Evolutionary conservation across 2,888 invertebrate genomes (phyloP).

Genomic region (Chrysotoxum bicinctum): DNA sequence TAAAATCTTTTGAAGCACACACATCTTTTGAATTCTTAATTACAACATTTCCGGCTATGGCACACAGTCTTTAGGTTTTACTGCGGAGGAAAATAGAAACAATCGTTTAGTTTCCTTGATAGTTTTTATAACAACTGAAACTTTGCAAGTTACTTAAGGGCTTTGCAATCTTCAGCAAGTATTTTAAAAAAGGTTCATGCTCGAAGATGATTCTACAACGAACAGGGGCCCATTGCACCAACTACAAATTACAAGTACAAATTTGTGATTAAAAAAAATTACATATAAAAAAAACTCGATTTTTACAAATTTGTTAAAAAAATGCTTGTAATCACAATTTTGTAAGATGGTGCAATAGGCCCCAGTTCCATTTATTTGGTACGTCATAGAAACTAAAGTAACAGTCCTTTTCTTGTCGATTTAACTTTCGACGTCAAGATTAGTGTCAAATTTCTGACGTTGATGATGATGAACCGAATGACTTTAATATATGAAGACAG

Average conservation of each 20-base stretch:
- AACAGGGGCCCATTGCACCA: too few species aligned
- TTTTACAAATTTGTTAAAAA: too few species aligned
- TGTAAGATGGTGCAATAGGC: too few species aligned
- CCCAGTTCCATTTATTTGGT: not conserved
- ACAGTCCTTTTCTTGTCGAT: conserved; percentile 12
- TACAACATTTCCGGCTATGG: not conserved
- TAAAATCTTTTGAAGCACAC: not conserved
- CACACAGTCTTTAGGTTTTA: not conserved
- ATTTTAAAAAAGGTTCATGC: not conserved
- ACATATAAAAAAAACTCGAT: too few species aligned
- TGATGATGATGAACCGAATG: not conserved
- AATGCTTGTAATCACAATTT: too few species aligned
- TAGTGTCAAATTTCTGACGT: not conserved
- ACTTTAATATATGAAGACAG: not conserved
- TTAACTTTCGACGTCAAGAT: conserved; percentile 2
- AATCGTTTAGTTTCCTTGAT: not conserved
- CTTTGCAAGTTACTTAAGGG: not conserved
- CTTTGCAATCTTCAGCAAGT: not conserved
- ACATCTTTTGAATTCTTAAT: not conserved
- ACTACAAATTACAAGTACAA: too few species aligned
- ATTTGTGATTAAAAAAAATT: too few species aligned
- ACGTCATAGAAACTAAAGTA: not conserved
- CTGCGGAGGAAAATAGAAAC: not conserved
- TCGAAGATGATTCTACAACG: not conserved
- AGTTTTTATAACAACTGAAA: not conserved